phyloP scores from a whole-genome alignment of 2,888 invertebrate species.

The Prionchulus punctatus region DNA sequence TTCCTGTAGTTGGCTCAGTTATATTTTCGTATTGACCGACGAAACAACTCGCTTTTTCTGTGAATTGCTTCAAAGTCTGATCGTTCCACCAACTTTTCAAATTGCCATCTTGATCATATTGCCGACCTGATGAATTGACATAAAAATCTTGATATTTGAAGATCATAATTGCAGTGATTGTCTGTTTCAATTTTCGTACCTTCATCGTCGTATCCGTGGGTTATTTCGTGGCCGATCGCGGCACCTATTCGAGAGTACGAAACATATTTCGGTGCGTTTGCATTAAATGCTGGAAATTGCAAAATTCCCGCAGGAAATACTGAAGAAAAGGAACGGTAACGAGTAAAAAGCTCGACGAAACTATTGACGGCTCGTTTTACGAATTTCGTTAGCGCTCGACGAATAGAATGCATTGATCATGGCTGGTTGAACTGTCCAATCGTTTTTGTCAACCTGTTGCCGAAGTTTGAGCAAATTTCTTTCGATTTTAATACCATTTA shows the following conservation, averaged over 20 bases:
- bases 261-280: conserved; percentile 19
- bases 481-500: not conserved
- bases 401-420: conserved; percentile 4
- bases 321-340: not conserved
- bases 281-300: conserved; percentile 23
- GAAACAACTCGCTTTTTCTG: conserved; percentile 23
- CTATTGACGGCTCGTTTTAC: no score
- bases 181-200: conserved; percentile 12
- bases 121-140: conserved; percentile 18
- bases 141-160: not conserved
- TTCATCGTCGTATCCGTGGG: conserved; percentile 26
- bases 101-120: conserved; percentile 23
- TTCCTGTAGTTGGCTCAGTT: conserved; percentile 18
- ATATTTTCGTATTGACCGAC: conserved; percentile 21
- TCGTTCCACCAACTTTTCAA: conserved; percentile 22
- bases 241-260: conserved; percentile 25
- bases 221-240: conserved; percentile 26
- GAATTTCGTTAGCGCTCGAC: not conserved
- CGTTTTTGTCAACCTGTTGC: not conserved
- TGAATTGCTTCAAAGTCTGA: conserved; percentile 20
- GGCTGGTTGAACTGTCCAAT: conserved; percentile 4
- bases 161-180: not conserved
- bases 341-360: not conserved
- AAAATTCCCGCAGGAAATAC: conserved; percentile 25
- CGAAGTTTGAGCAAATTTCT: not conserved